Evolutionary conservation across 2,888 invertebrate species (phyloP), one percentile per base, ranked within the genome.

Genomic region (Cheilosia soror): DNA sequence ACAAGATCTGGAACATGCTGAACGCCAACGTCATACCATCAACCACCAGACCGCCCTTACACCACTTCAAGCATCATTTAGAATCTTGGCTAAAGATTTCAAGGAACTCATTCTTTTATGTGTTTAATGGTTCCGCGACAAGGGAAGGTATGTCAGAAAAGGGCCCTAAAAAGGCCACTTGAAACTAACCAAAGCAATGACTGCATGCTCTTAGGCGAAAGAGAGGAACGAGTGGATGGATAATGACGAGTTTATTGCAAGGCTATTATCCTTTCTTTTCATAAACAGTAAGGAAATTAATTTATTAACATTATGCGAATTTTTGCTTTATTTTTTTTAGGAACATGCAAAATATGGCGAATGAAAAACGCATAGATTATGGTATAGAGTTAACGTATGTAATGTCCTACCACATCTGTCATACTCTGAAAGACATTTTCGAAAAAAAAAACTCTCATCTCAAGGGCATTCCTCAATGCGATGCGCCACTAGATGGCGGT

Each of bases 1-100:
- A 49, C 42, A 68, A 25, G 44, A 49, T 66, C 65, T 47, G 27
- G 49, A 42, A 51, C 65, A 75, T 27, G 9, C 33, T 33, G 27
- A 63, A 44, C 25, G 37, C 2, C 47, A 33, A 33, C 49, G 37
- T 42, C 33, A 53, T 31, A 37, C 33, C 49, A 5, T 13, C 33
- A 44, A 37, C 25, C 68, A n/a, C 44, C 15, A 13, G 9, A 20
- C 31, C 57, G 11, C 51, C 66, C 76, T 68, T 68, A 76, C 68
- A 68, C 68, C 60, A 58, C 66, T 40, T 42, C 68, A 62, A 62
- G 69, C 37, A 71, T 44, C 53, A 71, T 78, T 78, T 62, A 20
- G 40, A 63, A 71, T 69, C 69, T 78, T 78, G 63, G 62, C 63
- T 78, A 49, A 55, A 63, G 69, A 71, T 63, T 78, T 33, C 47